These are phyloP conservation scores for Lethrus apterus DNA, from an alignment of 1,140 invertebrate genomes.

Conservation along the genomic window DNA sequence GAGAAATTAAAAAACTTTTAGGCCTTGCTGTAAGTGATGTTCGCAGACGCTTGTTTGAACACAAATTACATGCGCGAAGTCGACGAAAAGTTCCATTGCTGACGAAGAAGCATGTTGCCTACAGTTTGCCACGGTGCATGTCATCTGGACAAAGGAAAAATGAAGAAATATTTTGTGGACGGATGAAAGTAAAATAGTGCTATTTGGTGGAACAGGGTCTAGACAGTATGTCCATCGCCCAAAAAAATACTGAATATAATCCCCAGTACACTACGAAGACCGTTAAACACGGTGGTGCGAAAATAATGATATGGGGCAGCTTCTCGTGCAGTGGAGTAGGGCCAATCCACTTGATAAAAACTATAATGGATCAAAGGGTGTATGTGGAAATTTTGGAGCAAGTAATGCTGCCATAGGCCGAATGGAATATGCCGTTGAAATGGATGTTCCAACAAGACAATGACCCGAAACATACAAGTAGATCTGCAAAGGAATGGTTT, in stretches of 20 bases:
- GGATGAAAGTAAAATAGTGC: slow-evolving; percentile 4
- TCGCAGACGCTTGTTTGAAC: too few relatives aligned
- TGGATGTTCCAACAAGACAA: neutral
- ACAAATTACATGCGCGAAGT: too few relatives aligned
- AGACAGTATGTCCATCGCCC: too few relatives aligned
- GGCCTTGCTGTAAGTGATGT: too few relatives aligned
- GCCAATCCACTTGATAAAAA: neutral
- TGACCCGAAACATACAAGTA: neutral
- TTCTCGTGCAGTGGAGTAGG: neutral
- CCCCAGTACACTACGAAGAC: neutral
- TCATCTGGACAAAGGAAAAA: too few relatives aligned
- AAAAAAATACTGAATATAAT: too few relatives aligned
- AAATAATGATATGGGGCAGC: neutral
- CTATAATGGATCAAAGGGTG: slow-evolving; percentile 1
- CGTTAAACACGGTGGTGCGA: neutral
- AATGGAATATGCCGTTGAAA: slow-evolving; percentile 1
- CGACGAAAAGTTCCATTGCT: too few relatives aligned
- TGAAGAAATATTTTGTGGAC: slow-evolving; percentile 2
- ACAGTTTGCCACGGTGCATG: too few relatives aligned
- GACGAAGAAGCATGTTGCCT: too few relatives aligned
- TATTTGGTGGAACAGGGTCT: neutral
- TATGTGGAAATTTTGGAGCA: slow-evolving; percentile 1
- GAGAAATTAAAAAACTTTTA: too few relatives aligned
- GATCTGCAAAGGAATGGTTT: too few relatives aligned
- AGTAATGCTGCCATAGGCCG: neutral